These are phyloP conservation scores for Sphecodes monilicornis DNA, from an alignment of 2,888 invertebrate species.

Conservation along the genomic window DNA sequence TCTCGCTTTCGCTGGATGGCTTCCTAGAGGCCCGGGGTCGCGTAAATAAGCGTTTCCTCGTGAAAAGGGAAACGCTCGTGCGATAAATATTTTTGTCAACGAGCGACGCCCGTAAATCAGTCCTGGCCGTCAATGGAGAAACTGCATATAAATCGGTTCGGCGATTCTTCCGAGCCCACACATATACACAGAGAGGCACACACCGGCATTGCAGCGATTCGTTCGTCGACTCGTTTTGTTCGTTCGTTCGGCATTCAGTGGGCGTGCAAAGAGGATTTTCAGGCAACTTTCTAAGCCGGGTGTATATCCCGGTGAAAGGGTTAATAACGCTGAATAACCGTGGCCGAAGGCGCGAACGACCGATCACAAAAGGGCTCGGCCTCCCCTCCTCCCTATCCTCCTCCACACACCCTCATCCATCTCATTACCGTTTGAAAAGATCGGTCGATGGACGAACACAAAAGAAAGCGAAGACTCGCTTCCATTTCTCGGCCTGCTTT, in stretches of 20 bases:
- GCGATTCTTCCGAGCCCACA: constrained; percentile 1
- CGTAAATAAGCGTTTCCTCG: not conserved
- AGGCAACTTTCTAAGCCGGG: constrained; percentile 40
- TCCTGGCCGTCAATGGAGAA: constrained; percentile 29
- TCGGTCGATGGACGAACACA: constrained; percentile 8
- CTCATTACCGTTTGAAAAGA: constrained; percentile 14
- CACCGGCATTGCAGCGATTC: not conserved
- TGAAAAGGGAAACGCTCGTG: not conserved
- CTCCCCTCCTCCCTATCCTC: not conserved
- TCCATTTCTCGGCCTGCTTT: constrained; percentile 30
- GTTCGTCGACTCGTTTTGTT: not conserved
- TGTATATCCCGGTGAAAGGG: constrained; percentile 39
- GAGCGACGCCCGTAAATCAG: constrained; percentile 22
- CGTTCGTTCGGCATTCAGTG: constrained; percentile 11
- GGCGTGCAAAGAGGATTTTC: constrained; percentile 32
- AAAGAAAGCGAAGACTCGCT: constrained; percentile 31
- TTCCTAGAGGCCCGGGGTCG: constrained; percentile 4
- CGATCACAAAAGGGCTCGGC: constrained; percentile 26
- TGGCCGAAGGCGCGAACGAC: not conserved
- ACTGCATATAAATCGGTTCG: constrained; percentile 27
- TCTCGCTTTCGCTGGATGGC: constrained; percentile 13
- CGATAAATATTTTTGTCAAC: constrained; percentile 25
- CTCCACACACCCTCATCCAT: constrained; percentile 2
- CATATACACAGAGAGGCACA: too few species aligned
- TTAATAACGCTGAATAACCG: constrained; percentile 26